Conservation (phyloP, 2,888 invertebrate genomes). For the Sarcophaga variegata region DNA sequence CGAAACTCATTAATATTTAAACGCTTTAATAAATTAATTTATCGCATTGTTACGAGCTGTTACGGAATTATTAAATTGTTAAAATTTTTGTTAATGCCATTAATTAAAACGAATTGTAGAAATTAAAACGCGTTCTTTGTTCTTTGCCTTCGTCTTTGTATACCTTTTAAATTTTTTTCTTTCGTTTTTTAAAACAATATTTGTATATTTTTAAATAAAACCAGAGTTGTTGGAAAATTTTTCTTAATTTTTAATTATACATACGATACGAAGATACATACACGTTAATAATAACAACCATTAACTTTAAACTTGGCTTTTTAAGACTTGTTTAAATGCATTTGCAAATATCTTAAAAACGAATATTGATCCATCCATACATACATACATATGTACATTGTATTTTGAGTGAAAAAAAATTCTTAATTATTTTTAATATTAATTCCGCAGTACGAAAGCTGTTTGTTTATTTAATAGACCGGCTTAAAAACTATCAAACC, state of each 20-base stretch:
- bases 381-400: too few relatives aligned
- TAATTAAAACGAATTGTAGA: background rate
- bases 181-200: too few relatives aligned
- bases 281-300: too few relatives aligned
- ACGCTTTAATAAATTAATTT: background rate
- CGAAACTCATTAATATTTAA: background rate
- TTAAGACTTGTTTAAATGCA: background rate
- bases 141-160: too few relatives aligned
- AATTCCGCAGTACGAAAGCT: background rate
- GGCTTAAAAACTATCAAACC: background rate
- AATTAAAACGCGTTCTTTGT: background rate
- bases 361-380: too few relatives aligned
- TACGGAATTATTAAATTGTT: background rate
- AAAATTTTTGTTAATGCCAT: conserved; percentile 4
- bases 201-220: too few relatives aligned
- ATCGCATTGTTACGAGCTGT: background rate
- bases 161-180: too few relatives aligned
- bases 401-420: too few relatives aligned
- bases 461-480: background rate
- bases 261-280: too few relatives aligned
- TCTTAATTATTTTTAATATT: background rate
- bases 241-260: too few relatives aligned
- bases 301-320: background rate
- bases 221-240: too few relatives aligned
- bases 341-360: too few relatives aligned